These are phyloP conservation scores for Crocidura indochinensis DNA, from an alignment of 2,797 vertebrate species.

Conservation along the genomic window DNA sequence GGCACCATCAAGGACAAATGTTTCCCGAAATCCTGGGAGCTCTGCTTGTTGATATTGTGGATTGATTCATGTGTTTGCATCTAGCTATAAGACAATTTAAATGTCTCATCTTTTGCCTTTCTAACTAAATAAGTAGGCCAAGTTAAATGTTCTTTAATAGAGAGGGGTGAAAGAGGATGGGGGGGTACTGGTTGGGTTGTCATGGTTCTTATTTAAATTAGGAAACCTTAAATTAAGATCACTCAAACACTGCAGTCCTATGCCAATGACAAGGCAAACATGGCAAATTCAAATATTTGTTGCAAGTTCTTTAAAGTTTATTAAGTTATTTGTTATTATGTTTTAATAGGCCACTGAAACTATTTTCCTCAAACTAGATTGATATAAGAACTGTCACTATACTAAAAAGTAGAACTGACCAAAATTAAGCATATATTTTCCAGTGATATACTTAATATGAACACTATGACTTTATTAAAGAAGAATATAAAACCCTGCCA, in stretches of 20 bases:
- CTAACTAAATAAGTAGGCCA: no score
- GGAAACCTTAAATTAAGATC: background rate
- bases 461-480: constrained; percentile 19
- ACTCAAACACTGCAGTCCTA: background rate
- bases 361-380: constrained; percentile 14
- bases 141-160: background rate
- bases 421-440: background rate
- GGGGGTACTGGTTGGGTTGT: no score
- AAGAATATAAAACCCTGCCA: background rate
- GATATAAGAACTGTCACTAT: constrained; percentile 23
- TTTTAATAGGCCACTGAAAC: background rate
- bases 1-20: background rate
- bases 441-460: background rate
- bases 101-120: background rate
- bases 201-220: background rate
- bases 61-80: background rate
- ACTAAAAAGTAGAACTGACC: background rate
- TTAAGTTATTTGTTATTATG: background rate
- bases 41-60: no score
- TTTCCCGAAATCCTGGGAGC: no score
- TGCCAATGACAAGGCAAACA: background rate
- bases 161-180: background rate
- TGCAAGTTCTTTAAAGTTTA: background rate
- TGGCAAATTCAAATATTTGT: background rate
- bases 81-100: background rate